Conservation (phyloP, 2,113 vertebrate species). For the Procapra przewalskii region DNA sequence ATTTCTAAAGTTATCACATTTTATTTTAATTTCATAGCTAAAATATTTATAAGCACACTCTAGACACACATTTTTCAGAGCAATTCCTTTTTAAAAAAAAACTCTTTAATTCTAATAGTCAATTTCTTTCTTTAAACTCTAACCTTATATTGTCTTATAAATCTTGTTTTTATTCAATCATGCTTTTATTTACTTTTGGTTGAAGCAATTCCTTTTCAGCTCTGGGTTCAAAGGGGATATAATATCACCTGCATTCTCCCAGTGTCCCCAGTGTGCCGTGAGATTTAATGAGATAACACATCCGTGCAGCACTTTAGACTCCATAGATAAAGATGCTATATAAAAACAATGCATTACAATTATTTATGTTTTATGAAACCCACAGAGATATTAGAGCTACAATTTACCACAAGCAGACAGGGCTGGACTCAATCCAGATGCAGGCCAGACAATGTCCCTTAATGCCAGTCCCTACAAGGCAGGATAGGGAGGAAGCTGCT, state of each 20-base stretch:
- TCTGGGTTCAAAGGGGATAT: constrained; percentile 33
- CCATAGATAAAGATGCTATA: constrained; percentile 30
- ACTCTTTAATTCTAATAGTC: constrained; percentile 36
- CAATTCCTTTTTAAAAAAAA: not conserved
- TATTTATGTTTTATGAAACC: constrained; percentile 49
- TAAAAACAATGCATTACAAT: constrained; percentile 56
- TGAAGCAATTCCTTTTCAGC: constrained; percentile 37
- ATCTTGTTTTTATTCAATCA: constrained; percentile 45
- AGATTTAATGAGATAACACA: constrained; percentile 47
- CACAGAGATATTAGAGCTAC: constrained; percentile 45
- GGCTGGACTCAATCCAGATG: not conserved
- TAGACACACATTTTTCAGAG: not conserved
- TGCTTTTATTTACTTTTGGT: constrained; percentile 56
- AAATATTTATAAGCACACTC: not conserved
- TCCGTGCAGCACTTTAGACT: not conserved
- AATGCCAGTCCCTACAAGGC: not conserved
- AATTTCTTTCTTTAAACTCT: constrained; percentile 35
- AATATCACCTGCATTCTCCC: constrained; percentile 25
- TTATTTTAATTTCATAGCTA: constrained; percentile 15
- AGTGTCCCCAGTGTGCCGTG: not conserved
- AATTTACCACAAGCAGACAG: constrained; percentile 10
- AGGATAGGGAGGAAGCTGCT: not conserved
- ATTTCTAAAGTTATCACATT: not conserved
- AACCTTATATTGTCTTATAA: constrained; percentile 9
- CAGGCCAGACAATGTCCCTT: not conserved